Base-by-base conservation (phyloP, 2,797 vertebrate genomes). In the Staurois parvus region DNA sequence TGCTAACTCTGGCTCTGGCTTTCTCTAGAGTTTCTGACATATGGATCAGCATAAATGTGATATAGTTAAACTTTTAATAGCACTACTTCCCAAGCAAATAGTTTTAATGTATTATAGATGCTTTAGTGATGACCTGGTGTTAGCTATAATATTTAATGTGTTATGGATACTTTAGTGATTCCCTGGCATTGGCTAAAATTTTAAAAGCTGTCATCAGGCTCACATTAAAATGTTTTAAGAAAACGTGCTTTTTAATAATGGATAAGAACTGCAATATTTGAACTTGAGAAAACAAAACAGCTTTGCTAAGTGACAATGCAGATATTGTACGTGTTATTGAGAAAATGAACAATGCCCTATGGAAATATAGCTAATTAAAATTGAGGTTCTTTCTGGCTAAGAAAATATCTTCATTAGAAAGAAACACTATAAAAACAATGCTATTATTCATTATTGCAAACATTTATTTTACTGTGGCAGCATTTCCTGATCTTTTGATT, bases 371-470 rank as follows among this genome's bases (percentile, higher is more conserved):
- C 4, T 67, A n/a, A 78, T 78, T 78, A 4, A n/a, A n/a, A 21
- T 32, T 24, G 3, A 19, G 64, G 29, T n/a, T 24, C 15, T 32
- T n/a, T 34, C 15, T 64, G 19, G 66, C 15, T 10, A 40, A 11
- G n/a, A 26, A 67, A 67, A 77, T 45, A 76, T 59, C 40, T 29
- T 77, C 52, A 64, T 37, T 37, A 56, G 56, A 78, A 78, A 67
- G 21, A 78, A 78, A 13, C 73, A 42, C 19, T 17, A 78, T 52
- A 17, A 78, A 66, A 34, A 64, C 32, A 66, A 78, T 42, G n/a
- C 28, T 62, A 78, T 78, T 78, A 42, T 7, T 66, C 13, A 78
- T 78, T 78, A 64, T 64, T 37, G 26, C 52, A 76, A 59, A 76
- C 52, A 37, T 78, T 42, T 66, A 78, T 78, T 40, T 66, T 67